Evolutionary conservation across 2,113 vertebrate species (phyloP).

Genomic region (Morone chrysops): DNA sequence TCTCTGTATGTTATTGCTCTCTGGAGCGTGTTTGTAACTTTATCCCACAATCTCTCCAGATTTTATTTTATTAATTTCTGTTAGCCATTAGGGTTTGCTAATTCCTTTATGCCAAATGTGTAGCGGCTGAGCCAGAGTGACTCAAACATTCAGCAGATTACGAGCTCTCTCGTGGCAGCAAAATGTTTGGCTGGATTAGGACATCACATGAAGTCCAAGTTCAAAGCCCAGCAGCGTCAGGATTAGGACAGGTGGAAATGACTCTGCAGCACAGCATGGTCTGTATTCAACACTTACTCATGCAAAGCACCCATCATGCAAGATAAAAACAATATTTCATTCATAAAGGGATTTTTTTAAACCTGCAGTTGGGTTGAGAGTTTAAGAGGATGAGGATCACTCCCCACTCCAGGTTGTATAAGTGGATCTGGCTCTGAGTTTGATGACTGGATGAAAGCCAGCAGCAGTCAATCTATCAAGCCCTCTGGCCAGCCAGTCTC

Average conservation of each 20-base stretch:
- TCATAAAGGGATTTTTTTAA: slow-evolving; percentile 7
- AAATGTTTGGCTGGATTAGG: slow-evolving; percentile 73
- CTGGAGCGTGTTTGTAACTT: background rate
- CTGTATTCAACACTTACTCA: background rate
- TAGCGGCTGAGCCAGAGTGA: slow-evolving; percentile 35
- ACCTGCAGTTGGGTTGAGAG: slow-evolving; percentile 30
- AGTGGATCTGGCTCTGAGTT: slow-evolving; percentile 65
- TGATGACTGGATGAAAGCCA: slow-evolving; percentile 64
- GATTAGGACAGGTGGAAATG: slow-evolving; percentile 51
- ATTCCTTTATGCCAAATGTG: background rate
- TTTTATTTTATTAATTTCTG: background rate
- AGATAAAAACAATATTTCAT: background rate
- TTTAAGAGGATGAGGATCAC: slow-evolving; percentile 60
- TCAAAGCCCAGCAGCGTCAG: slow-evolving; percentile 49
- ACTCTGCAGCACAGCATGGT: slow-evolving; percentile 7
- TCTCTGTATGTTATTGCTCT: background rate
- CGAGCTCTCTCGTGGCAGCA: slow-evolving; percentile 41
- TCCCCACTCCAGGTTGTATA: slow-evolving; percentile 59
- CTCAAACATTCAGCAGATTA: slow-evolving; percentile 51
- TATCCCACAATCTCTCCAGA: background rate
- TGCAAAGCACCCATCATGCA: background rate
- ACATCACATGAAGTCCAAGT: slow-evolving; percentile 64
- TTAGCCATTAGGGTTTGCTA: background rate
- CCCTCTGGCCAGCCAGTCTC: slow-evolving; percentile 18
- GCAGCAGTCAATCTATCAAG: slow-evolving; percentile 57